Evolutionary conservation across 2,113 vertebrate genomes (phyloP).

Genomic region (Pollimyrus isidori): DNA sequence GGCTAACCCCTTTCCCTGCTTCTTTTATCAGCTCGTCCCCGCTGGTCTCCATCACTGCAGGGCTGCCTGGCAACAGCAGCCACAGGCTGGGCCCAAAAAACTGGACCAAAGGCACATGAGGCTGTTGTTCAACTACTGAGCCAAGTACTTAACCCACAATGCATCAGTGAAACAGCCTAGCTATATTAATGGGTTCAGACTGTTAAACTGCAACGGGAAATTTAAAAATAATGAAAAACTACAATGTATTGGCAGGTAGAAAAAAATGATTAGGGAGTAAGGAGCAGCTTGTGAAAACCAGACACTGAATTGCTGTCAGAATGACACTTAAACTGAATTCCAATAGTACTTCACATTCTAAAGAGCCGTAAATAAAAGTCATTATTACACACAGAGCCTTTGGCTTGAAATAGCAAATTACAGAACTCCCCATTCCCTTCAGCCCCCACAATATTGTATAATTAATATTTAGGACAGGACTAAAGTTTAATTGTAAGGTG

Average conservation of each 20-base stretch:
- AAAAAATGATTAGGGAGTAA: neutral
- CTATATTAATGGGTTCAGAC: neutral
- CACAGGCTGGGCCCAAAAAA: neutral
- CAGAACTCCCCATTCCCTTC: neutral
- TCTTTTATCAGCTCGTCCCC: neutral
- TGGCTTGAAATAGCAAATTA: neutral
- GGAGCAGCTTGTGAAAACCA: neutral
- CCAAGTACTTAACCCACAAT: neutral
- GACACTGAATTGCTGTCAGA: neutral
- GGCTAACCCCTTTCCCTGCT: neutral
- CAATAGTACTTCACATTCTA: neutral
- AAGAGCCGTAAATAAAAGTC: neutral
- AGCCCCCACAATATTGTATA: neutral
- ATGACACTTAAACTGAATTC: neutral
- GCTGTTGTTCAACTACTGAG: neutral
- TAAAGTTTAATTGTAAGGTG: neutral
- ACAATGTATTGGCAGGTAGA: neutral
- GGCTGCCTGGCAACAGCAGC: neutral
- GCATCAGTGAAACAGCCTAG: neutral
- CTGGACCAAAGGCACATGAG: neutral
- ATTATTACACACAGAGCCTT: neutral
- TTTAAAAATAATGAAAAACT: neutral
- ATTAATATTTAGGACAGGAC: constrained; percentile 1
- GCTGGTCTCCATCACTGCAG: neutral
- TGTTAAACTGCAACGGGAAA: neutral